Conservation (phyloP, 2,113 vertebrate genomes). For the Pavo muticus region DNA sequence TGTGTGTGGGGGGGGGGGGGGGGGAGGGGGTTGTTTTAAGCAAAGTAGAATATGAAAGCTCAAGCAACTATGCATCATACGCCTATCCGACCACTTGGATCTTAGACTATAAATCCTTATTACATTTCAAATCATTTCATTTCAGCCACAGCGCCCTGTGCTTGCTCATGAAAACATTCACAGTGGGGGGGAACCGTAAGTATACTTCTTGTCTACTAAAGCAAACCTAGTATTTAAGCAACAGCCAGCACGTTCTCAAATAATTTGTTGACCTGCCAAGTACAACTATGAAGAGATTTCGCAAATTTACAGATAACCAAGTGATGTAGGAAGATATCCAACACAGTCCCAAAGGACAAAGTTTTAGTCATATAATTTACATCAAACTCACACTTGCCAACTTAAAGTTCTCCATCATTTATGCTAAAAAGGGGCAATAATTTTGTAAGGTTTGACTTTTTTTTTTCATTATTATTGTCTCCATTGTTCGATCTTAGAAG, state of each 20-base stretch:
- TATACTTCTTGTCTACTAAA: slow-evolving; percentile 79
- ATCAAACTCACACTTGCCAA: not conserved
- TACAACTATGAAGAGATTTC: not conserved
- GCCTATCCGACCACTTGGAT: slow-evolving; percentile 53
- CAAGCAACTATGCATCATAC: slow-evolving; percentile 33
- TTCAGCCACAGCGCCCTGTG: slow-evolving; percentile 86
- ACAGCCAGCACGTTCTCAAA: not conserved
- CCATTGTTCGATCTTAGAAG: not conserved
- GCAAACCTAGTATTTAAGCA: not conserved
- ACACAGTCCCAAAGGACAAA: not conserved
- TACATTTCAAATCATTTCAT: slow-evolving; percentile 81
- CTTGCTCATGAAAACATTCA: slow-evolving; percentile 92
- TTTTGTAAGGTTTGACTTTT: not conserved
- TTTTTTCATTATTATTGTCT: not conserved
- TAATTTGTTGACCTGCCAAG: not conserved
- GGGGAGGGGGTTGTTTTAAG: not conserved
- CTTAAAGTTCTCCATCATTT: not conserved
- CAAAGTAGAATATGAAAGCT: slow-evolving; percentile 58
- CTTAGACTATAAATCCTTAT: slow-evolving; percentile 61
- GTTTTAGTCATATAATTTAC: not conserved
- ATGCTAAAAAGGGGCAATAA: not conserved
- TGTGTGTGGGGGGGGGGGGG: too few relatives aligned
- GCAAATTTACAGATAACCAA: not conserved
- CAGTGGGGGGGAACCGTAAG: slow-evolving; percentile 96
- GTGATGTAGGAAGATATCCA: not conserved